Percentiles rank a stretch among this genome's conserved stretches.
Conservation (phyloP, 2,113 vertebrate genomes). For the Rhegmatorhina hoffmannsi region DNA sequence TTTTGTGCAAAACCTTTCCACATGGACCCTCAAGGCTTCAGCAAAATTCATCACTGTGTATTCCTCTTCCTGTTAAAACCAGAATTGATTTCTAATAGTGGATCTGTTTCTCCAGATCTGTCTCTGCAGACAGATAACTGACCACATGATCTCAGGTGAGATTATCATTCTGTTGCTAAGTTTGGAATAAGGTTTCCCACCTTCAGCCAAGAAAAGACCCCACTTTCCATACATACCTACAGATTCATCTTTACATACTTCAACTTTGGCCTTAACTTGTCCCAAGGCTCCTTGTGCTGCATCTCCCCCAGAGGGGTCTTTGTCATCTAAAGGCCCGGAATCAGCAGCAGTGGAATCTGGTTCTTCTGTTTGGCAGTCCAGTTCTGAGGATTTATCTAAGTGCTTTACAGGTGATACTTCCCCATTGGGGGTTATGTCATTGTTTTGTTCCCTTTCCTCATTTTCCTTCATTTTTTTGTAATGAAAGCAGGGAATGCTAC, state of each 20-base stretch:
- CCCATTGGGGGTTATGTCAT: conserved; percentile 78
- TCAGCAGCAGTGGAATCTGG: conserved; percentile 78
- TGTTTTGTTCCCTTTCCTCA: conserved; percentile 89
- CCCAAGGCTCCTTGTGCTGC: conserved; percentile 89
- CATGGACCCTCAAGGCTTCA: not conserved
- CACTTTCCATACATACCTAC: conserved; percentile 82
- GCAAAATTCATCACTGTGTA: not conserved
- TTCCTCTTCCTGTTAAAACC: not conserved
- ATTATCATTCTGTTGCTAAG: not conserved
- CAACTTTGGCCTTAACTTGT: conserved; percentile 97
- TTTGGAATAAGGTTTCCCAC: not conserved
- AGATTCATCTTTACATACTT: conserved; percentile 99
- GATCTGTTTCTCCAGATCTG: not conserved
- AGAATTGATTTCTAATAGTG: not conserved
- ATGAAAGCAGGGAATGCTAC: conserved; percentile 97
- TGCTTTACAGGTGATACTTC: conserved; percentile 79
- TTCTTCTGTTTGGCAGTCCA: conserved; percentile 76
- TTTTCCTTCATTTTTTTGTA: conserved; percentile 98
- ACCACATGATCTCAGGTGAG: not conserved
- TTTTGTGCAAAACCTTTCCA: not conserved
- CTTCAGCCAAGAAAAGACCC: not conserved
- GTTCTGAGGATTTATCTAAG: conserved; percentile 68
- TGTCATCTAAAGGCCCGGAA: conserved; percentile 71
- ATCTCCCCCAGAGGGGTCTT: conserved; percentile 77
- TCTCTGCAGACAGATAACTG: not conserved